Evolutionary conservation across 2,113 vertebrate species (phyloP).

Genomic region (Semnornis frantzii): DNA sequence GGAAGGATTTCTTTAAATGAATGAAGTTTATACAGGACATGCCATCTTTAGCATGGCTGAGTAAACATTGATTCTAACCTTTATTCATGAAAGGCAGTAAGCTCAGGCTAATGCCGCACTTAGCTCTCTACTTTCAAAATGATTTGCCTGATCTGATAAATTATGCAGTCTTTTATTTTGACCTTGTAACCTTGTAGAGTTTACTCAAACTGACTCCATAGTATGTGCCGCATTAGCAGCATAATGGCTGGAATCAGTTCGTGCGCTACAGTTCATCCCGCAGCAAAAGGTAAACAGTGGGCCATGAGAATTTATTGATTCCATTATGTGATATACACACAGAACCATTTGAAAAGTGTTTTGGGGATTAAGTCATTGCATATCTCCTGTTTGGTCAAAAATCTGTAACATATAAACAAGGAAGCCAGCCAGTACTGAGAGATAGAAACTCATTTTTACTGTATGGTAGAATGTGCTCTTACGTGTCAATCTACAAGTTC

Average conservation of each 20-base stretch:
- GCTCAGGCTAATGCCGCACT: slow-evolving; percentile 64
- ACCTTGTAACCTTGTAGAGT: slow-evolving; percentile 66
- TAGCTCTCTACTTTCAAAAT: slow-evolving; percentile 68
- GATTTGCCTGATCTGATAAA: slow-evolving; percentile 76
- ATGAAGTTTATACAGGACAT: slow-evolving; percentile 70
- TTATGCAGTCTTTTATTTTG: slow-evolving; percentile 76
- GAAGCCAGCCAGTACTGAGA: slow-evolving; percentile 23
- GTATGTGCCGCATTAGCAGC: slow-evolving; percentile 56
- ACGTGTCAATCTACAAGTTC: slow-evolving; percentile 11
- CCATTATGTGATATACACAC: slow-evolving; percentile 23
- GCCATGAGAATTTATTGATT: slow-evolving; percentile 52
- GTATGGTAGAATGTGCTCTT: background rate
- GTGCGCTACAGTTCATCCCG: slow-evolving; percentile 30
- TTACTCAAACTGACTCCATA: slow-evolving; percentile 65
- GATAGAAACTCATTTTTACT: slow-evolving; percentile 42
- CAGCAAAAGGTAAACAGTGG: slow-evolving; percentile 51
- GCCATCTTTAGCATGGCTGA: slow-evolving; percentile 60
- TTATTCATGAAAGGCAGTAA: slow-evolving; percentile 66
- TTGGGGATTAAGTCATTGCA: slow-evolving; percentile 9
- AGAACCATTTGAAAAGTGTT: slow-evolving; percentile 35
- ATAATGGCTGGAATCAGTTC: slow-evolving; percentile 31
- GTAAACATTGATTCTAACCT: slow-evolving; percentile 71
- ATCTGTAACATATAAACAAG: slow-evolving; percentile 49
- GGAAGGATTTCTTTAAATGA: slow-evolving; percentile 58
- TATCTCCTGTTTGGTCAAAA: slow-evolving; percentile 43